Percentiles rank a stretch among this genome's conserved stretches.
These are phyloP conservation scores for Lacanobia wlatinum DNA, from an alignment of 2,888 invertebrate genomes.

Conservation along the genomic window DNA sequence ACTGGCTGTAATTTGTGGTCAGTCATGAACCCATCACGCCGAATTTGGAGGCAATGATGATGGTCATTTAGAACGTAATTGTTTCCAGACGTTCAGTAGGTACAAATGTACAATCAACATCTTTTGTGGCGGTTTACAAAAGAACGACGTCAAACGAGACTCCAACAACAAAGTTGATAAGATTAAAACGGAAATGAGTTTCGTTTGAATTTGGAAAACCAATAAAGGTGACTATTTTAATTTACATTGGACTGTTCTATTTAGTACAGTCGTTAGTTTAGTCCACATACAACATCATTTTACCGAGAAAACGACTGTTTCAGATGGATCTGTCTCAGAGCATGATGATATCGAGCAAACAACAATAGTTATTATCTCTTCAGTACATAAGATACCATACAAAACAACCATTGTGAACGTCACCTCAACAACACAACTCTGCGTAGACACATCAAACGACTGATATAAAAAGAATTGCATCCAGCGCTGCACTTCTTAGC, in stretches of 20 bases:
- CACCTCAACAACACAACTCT: conserved; percentile 8
- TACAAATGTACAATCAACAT: conserved; percentile 17
- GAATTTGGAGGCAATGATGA: conserved; percentile 14
- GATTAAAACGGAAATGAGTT: conserved; percentile 47
- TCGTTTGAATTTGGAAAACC: conserved; percentile 22
- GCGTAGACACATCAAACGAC: not conserved
- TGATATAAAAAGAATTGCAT: conserved; percentile 17
- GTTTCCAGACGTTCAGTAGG: conserved; percentile 18
- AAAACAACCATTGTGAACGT: conserved; percentile 23
- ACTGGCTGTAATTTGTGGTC: conserved; percentile 7
- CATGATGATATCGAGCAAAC: not conserved
- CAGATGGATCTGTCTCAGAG: conserved; percentile 8
- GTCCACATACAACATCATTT: not conserved
- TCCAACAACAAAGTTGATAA: conserved; percentile 39
- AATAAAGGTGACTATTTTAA: conserved; percentile 28
- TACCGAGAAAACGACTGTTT: not conserved
- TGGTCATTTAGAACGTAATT: conserved; percentile 33
- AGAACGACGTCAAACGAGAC: conserved; percentile 36
- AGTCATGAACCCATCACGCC: conserved; percentile 2
- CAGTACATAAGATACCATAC: conserved; percentile 29
- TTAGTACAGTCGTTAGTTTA: not conserved
- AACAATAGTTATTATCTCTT: conserved; percentile 16
- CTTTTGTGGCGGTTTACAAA: conserved; percentile 48
- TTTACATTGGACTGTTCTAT: conserved; percentile 2
- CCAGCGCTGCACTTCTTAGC: conserved; percentile 15